Evolutionary conservation across 2,888 invertebrate species (phyloP), one percentile per base, ranked within the genome.

Genomic region (Rhamnusium bicolor): DNA sequence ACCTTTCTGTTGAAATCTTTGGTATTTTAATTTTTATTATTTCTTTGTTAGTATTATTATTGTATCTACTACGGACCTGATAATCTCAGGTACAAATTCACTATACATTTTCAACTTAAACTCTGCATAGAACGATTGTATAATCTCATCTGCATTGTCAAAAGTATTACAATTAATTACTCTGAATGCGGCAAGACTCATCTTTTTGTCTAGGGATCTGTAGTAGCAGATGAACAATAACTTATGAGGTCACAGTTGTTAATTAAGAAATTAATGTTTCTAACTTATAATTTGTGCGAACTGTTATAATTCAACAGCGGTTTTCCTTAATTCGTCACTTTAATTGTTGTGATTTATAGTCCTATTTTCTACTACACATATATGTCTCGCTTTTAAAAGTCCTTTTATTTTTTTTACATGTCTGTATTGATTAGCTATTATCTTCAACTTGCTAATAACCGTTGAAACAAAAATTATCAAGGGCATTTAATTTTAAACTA

Each of bases 221-320:
- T 77, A 81, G 83, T 83, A 85, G 84, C 85, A 86, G 85, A 86
- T 85, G 85, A 86, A 85, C 85, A 86, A 86, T 86, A 86, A 86
- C 84, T 86, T 86, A 86, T 85, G 83, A 85, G 85, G 85, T 86
- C 85, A 83, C 86, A 86, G 86, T 86, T 86, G 86, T 86, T 87
- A 87, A 87, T 87, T 87, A 87, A 85, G 87, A 86, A 87, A 87
- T 87, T 86, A 85, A 85, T 85, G 85, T 80, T 81, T 81, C 81
- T 73, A 84, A 84, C 83, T 84, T 82, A 80, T 83, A 83, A 84
- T 83, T 82, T 81, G 84, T 81, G 81, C 80, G 79, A 76, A 81
- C 78, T 81, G 82, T 82, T 78, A 78, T 21, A 77, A 78, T 79
- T 80, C 79, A 81, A 78, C 82, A 78, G 82, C 79, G 81, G 83